phyloP scores from a whole-genome alignment of 2,888 invertebrate genomes.

The Sympetrum striolatum region DNA sequence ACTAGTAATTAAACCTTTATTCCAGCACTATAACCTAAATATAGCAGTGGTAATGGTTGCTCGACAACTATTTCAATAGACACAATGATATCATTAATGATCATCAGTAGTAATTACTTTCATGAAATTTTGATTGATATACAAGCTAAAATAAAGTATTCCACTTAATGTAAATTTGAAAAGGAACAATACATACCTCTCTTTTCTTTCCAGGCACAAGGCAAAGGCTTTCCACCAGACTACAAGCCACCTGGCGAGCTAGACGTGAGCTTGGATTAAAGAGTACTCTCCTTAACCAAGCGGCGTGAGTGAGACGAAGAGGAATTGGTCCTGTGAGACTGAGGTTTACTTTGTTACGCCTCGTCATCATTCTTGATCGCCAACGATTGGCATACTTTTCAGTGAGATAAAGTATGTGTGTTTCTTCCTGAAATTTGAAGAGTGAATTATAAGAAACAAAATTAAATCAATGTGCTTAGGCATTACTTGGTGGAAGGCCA shows the following conservation, averaged over 20 bases:
- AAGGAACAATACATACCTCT: conserved; percentile 60
- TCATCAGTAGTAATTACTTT: too few species aligned
- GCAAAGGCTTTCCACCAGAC: conserved; percentile 73
- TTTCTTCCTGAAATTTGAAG: conserved; percentile 54
- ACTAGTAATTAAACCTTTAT: too few species aligned
- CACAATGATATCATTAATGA: too few species aligned
- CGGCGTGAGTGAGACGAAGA: conserved; percentile 70
- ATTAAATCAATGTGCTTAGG: background rate
- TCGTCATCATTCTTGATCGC: conserved; percentile 58
- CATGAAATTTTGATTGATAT: too few species aligned
- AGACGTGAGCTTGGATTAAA: conserved; percentile 91
- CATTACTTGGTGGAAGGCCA: too few species aligned
- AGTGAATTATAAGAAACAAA: background rate
- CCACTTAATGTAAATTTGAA: too few species aligned
- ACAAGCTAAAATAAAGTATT: background rate
- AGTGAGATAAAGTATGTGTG: conserved; percentile 66
- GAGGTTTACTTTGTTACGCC: conserved; percentile 44
- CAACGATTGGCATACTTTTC: conserved; percentile 80
- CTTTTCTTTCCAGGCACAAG: conserved; percentile 67
- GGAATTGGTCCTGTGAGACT: conserved; percentile 62
- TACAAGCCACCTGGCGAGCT: conserved; percentile 87
- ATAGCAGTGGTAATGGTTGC: too few species aligned
- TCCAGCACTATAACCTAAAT: too few species aligned
- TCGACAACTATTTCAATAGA: too few species aligned
- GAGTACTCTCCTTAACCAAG: conserved; percentile 90